phyloP scores from a whole-genome alignment of 2,888 invertebrate genomes.

The Acanthacorydalis orientalis region DNA sequence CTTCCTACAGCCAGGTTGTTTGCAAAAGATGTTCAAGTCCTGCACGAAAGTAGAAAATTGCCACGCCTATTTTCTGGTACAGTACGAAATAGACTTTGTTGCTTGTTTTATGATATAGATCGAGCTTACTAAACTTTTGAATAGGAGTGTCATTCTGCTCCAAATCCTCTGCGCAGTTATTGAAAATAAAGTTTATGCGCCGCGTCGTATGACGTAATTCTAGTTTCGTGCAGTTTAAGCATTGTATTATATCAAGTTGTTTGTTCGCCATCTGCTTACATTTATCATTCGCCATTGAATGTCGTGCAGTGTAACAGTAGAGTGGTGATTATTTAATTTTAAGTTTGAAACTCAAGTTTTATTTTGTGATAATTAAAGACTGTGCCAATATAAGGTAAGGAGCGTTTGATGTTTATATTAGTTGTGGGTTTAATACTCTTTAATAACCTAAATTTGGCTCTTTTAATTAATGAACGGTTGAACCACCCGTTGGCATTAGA shows the following conservation, averaged over 20 bases:
- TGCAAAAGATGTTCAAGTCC: constrained; percentile 14
- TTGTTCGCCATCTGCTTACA: background rate
- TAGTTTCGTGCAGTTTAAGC: constrained; percentile 2
- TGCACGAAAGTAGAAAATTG: constrained; percentile 2
- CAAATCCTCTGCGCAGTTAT: constrained; percentile 1
- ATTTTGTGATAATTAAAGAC: constrained; percentile 13
- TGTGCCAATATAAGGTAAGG: constrained; percentile 11
- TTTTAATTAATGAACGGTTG: no score
- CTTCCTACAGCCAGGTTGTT: constrained; percentile 17
- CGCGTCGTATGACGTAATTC: constrained; percentile 5
- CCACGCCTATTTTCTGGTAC: constrained; percentile 4
- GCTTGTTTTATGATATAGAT: no score
- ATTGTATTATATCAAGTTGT: background rate
- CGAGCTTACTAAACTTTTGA: background rate
- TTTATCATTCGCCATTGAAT: constrained; percentile 1
- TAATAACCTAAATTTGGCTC: no score
- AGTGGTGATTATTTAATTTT: background rate
- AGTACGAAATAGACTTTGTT: background rate
- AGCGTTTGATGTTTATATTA: no score
- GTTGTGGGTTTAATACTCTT: no score
- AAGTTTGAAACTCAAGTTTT: constrained; percentile 1
- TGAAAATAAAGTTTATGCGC: constrained; percentile 2
- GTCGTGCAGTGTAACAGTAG: background rate
- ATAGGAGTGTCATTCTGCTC: background rate
- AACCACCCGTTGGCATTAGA: no score